Evolutionary conservation across 2,797 vertebrate species (phyloP).

Genomic region (Muraenolepis orangiensis): DNA sequence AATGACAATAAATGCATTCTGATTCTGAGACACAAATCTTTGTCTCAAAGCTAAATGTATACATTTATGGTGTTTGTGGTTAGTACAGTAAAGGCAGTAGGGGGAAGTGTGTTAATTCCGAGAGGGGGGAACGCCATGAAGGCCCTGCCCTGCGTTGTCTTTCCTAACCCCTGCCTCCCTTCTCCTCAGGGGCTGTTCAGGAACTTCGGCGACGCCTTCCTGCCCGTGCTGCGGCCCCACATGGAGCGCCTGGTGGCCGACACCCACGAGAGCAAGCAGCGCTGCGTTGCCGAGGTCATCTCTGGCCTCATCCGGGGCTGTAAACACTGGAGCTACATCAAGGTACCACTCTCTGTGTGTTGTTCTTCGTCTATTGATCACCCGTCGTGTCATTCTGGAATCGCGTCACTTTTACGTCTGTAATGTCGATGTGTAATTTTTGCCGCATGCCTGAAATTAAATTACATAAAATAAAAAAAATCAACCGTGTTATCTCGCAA

Average conservation of each 20-base stretch:
- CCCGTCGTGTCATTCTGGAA: neutral
- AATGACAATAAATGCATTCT: too few species aligned
- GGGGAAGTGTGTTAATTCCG: too few species aligned
- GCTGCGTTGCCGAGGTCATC: conserved; percentile 94
- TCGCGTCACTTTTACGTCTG: neutral
- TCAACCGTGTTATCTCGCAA: too few species aligned
- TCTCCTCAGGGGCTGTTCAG: conserved; percentile 87
- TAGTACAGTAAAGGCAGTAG: too few species aligned
- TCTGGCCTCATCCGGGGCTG: conserved; percentile 93
- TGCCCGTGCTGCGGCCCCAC: conserved; percentile 85
- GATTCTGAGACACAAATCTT: too few species aligned
- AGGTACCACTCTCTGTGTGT: conserved; percentile 47
- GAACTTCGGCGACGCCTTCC: conserved; percentile 87
- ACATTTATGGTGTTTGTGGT: too few species aligned
- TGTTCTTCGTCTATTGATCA: neutral
- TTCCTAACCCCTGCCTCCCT: neutral
- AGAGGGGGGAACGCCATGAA: neutral
- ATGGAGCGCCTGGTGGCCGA: conserved; percentile 89
- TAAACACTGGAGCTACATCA: conserved; percentile 85
- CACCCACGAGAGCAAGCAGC: conserved; percentile 92
- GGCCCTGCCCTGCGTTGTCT: too few species aligned
- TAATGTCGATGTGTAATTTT: neutral
- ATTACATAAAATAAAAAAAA: neutral
- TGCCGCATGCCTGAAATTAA: neutral
- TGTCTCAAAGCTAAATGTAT: too few species aligned